Evolutionary conservation across 2,888 invertebrate genomes (phyloP), one percentile per base, ranked within the genome.

Genomic region (Nebria salina): DNA sequence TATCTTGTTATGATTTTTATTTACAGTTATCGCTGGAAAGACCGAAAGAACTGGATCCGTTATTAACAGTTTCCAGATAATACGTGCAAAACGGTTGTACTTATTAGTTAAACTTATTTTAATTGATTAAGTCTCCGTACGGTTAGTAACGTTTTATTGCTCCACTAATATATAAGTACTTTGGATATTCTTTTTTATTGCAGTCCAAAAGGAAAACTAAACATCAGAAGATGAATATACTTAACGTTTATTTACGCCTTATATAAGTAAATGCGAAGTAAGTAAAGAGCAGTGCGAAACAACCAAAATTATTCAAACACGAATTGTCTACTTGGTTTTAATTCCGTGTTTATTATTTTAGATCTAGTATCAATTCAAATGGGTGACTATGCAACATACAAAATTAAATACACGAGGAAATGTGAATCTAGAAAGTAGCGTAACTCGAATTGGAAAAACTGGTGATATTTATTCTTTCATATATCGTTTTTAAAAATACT

Each of bases 71-170:
- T 76, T 76, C 76, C 76, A 76, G 76, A 65, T 54, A 54, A 42
- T 68, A 70, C 70, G 68, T 68, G 68, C 13, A 72, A 77, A 68
- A 78, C 34, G 41, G 41, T 73, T 73, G 15, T 70, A 54, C 54
- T 54, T 54, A 70, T 80, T 75, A 80, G 80, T 80, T 75, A 80
- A 70, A 11, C 65, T 75, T 75, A 80, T 65, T 75, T 80, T 80
- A 75, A 80, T 75, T 80, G 72, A 75, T 72, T 80, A 80, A 74
- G 66, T 75, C 42, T 54, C 54, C 68, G 80, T 80, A 80, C 75
- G 80, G 80, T 80, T 80, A 80, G 80, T 80, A 80, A 80, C 25
- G n/a, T 70, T 5, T 54, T 54, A 54, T 54, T 54, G 13, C 54
- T 70, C 2, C 26, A 25, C 25, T 70, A 70, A 25, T 34, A 70